These are phyloP conservation scores for Coregonus ussuriensis DNA, from an alignment of 2,797 vertebrate species.

Conservation along the genomic window DNA sequence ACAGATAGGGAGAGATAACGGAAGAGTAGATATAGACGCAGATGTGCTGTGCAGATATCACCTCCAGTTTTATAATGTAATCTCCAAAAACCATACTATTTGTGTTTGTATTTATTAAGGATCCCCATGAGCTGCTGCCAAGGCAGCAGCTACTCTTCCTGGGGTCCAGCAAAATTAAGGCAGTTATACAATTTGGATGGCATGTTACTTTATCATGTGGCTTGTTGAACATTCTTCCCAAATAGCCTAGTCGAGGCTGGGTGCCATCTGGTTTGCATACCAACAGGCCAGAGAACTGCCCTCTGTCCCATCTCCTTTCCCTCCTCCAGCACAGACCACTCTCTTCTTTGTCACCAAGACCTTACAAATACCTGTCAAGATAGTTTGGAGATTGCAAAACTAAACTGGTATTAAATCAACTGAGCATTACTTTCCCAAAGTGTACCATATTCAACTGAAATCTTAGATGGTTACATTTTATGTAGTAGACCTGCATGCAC, in stretches of 20 bases:
- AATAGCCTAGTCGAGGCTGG: conserved; percentile 17
- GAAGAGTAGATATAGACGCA: not conserved
- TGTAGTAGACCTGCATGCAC: not conserved
- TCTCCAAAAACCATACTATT: not conserved
- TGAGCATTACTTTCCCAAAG: not conserved
- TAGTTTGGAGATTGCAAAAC: too few species aligned
- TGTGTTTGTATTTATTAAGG: too few species aligned
- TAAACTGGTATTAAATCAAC: not conserved
- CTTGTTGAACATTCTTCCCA: not conserved
- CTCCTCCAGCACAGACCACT: conserved; percentile 1
- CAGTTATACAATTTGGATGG: not conserved
- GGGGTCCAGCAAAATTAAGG: too few species aligned
- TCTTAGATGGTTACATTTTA: too few species aligned
- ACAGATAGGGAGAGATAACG: too few species aligned
- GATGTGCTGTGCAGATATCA: not conserved
- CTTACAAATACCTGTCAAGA: conserved; percentile 10
- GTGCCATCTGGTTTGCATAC: conserved; percentile 29
- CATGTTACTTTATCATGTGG: not conserved
- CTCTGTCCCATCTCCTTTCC: conserved; percentile 2
- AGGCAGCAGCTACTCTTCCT: too few species aligned
- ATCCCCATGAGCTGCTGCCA: too few species aligned
- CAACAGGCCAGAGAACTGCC: conserved; percentile 18
- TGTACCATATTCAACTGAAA: not conserved
- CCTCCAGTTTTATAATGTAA: not conserved
- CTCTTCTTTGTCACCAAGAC: not conserved